phyloP scores from a whole-genome alignment of 2,113 vertebrate genomes.

The Xyrauchen texanus region DNA sequence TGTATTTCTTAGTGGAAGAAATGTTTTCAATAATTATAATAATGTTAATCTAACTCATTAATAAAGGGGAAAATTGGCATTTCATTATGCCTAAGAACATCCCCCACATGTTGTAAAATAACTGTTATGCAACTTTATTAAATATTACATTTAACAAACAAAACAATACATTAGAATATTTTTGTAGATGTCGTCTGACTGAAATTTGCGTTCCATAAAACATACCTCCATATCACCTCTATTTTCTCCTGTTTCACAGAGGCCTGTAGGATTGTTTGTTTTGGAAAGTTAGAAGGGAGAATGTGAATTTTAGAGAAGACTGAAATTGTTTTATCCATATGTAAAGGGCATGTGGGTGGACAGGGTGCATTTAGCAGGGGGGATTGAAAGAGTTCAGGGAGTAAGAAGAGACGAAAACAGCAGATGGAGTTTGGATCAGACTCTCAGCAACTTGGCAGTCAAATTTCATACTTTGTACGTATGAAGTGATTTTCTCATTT shows the following conservation, averaged over 20 bases:
- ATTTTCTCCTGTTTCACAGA: neutral
- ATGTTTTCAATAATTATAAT: no score
- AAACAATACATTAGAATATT: neutral
- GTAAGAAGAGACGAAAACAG: conserved; percentile 47
- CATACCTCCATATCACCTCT: neutral
- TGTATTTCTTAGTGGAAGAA: no score
- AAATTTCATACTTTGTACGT: conserved; percentile 48
- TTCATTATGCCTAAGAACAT: no score
- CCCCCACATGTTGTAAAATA: no score
- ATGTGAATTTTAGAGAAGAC: conserved; percentile 74
- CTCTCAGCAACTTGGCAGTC: conserved; percentile 56
- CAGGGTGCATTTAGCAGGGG: conserved; percentile 47
- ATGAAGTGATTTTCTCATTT: conserved; percentile 29
- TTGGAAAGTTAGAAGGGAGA: conserved; percentile 74
- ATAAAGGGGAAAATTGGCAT: no score
- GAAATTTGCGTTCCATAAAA: neutral
- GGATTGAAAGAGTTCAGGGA: conserved; percentile 55
- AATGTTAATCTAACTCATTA: no score
- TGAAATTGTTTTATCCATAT: conserved; percentile 56
- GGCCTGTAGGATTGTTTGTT: conserved; percentile 41
- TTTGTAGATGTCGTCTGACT: neutral
- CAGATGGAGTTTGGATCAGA: conserved; percentile 80
- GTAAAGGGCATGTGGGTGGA: conserved; percentile 41
- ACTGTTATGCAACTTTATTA: no score
- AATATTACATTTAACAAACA: neutral